A percentile compares a stretch with the other conserved stretches of the same genome.
Conservation (phyloP, 1,140 invertebrate species). For the Gryon sp. region DNA sequence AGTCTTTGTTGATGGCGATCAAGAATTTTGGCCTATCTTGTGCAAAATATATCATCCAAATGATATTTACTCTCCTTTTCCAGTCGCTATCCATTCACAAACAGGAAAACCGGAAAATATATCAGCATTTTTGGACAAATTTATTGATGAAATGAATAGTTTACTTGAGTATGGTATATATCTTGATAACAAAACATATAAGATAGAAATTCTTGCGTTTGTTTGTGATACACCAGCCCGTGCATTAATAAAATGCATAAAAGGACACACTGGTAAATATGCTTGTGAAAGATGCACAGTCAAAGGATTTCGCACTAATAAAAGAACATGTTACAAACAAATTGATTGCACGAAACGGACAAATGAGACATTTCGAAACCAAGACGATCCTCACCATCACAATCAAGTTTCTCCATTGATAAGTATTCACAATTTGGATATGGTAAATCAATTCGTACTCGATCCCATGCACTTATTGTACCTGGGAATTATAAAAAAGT, state of each 20-base stretch:
- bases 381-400: constrained; percentile 17
- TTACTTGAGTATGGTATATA: not conserved
- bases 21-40: constrained; percentile 42
- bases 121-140: not conserved
- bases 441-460: constrained; percentile 21
- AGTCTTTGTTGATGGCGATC: constrained; percentile 2
- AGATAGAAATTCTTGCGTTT: constrained; percentile 4
- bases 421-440: constrained; percentile 18
- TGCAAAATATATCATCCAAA: constrained; percentile 15
- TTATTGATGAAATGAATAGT: not conserved
- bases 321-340: constrained; percentile 4
- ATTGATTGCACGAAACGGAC: constrained; percentile 10
- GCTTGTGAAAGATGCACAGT: constrained; percentile 34
- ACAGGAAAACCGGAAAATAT: not conserved
- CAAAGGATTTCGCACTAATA: not conserved
- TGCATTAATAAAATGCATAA: constrained; percentile 24
- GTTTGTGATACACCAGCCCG: constrained; percentile 27
- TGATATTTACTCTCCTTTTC: constrained; percentile 11
- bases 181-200: not conserved
- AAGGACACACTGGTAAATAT: constrained; percentile 27
- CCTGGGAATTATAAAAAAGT: constrained; percentile 13
- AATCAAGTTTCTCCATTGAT: not conserved
- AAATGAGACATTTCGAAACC: constrained; percentile 16
- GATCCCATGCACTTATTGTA: constrained; percentile 31
- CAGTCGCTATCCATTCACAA: not conserved